Evolutionary conservation across 2,113 vertebrate genomes (phyloP), one percentile per base, ranked within the genome.

Genomic region (Nothoprocta perdicaria): DNA sequence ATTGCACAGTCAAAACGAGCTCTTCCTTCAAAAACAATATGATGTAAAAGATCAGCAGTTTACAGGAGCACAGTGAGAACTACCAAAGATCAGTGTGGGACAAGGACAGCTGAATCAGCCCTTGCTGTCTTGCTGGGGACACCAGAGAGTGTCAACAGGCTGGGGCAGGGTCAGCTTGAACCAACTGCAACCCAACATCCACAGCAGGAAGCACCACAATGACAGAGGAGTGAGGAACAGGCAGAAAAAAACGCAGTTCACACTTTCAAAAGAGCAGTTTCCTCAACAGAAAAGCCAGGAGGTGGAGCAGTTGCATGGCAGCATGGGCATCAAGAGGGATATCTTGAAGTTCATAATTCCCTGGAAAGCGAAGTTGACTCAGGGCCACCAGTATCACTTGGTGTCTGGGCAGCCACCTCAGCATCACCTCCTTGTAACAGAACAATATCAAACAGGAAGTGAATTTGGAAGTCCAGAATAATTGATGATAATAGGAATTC

Each of bases 51-150:
- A 40, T 31, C 62, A 79, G 48, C 43, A 75, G 46, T 41, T 76
- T 43, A 52, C 38, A 40, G 66, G 26, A 72, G 7, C 27, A 19
- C n/a, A 19, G 18, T 72, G 60, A 66, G 74, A 80, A 52, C 35
- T 71, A 12, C 35, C 63, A 2, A 35, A 50, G 26, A 10, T 33
- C 1, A 40, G 43, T 71, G 7, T 5, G 12, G 35, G 29, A 61
- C 6, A 45, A 85, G 27, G 4, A 18, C 1, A 13, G 26, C 24
- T 84, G 14, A 24, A 63, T 22, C 5, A 73, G 52, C n/a, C 2
- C 0, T 45, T 19, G 33, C 2, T 67, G 0, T 67, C 33, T 65
- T 65, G 43, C 29, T 2, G 1, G 8, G 17, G 38, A 43, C 43
- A 74, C 5, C 0, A 60, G 65, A 22, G 8, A 80, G 33, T 10